Evolutionary conservation across 2,888 invertebrate species (phyloP), one percentile per base, ranked within the genome.

Genomic region (Xiphydria camelus): DNA sequence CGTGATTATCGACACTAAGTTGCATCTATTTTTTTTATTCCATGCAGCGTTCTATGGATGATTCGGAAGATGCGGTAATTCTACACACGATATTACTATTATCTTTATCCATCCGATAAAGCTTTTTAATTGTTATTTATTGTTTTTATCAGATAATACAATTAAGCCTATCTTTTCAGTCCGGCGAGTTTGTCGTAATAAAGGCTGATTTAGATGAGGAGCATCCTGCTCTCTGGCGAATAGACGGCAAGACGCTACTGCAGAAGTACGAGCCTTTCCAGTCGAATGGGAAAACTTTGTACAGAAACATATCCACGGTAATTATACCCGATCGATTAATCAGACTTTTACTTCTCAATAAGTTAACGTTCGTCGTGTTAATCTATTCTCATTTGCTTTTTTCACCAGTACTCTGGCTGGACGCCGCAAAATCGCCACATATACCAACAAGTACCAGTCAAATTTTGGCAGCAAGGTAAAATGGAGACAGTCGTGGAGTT

Each of bases 201-300:
- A 90, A 90, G 77, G 82, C 85, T 38, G 93, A 94, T 77, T 75
- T 91, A 55, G 82, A 82, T 47, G 84, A 88, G 70, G 88, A 91
- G 73, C 89, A 87, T 83, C 94, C 93, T 4, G 84, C 89, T 4
- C 86, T 95, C 63, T 95, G 94, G 94, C 85, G 91, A 75, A 89
- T 94, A 29, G 94, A 94, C 72, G 90, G 89, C 1, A 89, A 89
- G 76, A 86, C 87, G 14, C 79, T 91, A 53, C 75, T 91, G 50
- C 90, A 91, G 76, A 91, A 90, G 72, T 91, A 87, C 65, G 89
- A 90, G 70, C 88, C 89, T 3, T 90, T 89, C 64, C 86, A 88
- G 59, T 86, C 89, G 64, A 87, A 89, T 71, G 91, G 91, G 46
- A 85, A 86, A 77, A 87, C 87, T 47, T 80, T 91, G 45, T 93